A percentile compares a stretch with the other conserved stretches of the same genome.
Evolutionary conservation across 2,113 vertebrate genomes (phyloP).

Genomic region (Aegypius monachus): DNA sequence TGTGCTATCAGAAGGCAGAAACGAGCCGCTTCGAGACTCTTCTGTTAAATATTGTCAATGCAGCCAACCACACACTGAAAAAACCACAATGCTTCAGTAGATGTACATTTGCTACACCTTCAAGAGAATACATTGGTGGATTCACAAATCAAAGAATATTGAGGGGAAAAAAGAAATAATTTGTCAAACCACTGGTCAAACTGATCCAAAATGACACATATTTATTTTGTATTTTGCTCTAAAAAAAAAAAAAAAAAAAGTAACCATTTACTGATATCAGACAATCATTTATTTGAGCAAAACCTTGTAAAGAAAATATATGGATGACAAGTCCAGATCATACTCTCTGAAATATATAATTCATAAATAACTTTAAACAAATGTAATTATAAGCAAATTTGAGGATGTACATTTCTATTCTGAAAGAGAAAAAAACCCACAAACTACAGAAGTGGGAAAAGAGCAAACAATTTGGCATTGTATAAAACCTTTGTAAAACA

Average conservation of each 20-base stretch:
- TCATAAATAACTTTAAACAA: not conserved
- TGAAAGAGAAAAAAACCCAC: not conserved
- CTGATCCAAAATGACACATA: not conserved
- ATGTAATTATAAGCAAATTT: not conserved
- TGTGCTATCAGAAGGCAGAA: slow-evolving; percentile 29
- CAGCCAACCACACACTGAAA: not conserved
- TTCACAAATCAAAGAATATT: not conserved
- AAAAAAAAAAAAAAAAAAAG: too few relatives aligned
- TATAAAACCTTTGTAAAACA: not conserved
- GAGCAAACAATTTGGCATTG: not conserved
- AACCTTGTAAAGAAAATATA: not conserved
- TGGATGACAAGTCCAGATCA: not conserved
- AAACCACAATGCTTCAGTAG: not conserved
- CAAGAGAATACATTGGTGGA: not conserved
- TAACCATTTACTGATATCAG: not conserved
- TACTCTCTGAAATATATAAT: not conserved
- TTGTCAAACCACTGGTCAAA: not conserved
- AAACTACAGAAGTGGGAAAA: not conserved
- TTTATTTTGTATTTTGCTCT: not conserved
- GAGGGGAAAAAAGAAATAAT: not conserved
- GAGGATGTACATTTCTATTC: not conserved
- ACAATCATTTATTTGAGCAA: not conserved
- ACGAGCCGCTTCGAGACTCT: not conserved
- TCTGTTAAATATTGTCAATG: not conserved
- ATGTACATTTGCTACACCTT: not conserved